These are phyloP conservation scores for Orestias chungarensis DNA, from an alignment of 2,797 vertebrate genomes.

Conservation along the genomic window DNA sequence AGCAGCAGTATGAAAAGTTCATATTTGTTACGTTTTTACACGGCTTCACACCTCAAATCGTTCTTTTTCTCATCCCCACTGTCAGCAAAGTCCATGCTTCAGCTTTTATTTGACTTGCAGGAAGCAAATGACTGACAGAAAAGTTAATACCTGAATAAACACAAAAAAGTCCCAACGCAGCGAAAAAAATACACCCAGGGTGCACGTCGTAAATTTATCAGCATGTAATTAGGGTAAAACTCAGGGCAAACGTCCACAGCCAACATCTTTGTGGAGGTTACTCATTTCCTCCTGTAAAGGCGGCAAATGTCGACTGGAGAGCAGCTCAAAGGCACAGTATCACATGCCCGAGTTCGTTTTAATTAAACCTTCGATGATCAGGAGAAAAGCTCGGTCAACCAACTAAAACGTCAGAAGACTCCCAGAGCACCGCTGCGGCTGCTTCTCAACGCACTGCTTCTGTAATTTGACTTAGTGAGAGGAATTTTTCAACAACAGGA, in stretches of 20 bases:
- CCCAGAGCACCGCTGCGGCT: constrained; percentile 30
- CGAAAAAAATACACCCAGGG: constrained; percentile 30
- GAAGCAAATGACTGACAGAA: constrained; percentile 54
- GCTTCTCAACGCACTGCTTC: constrained; percentile 28
- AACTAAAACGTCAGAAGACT: constrained; percentile 32
- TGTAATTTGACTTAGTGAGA: constrained; percentile 45
- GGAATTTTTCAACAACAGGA: constrained; percentile 31
- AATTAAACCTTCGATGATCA: constrained; percentile 68
- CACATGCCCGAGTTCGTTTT: constrained; percentile 63
- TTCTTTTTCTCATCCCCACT: constrained; percentile 41
- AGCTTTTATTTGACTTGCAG: constrained; percentile 46
- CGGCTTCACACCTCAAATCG: constrained; percentile 32
- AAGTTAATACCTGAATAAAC: constrained; percentile 59
- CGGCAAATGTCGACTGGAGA: constrained; percentile 51
- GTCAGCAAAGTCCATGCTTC: constrained; percentile 47
- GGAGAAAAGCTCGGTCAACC: constrained; percentile 28
- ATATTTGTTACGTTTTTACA: constrained; percentile 25
- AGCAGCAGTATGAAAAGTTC: constrained; percentile 37
- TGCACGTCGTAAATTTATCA: constrained; percentile 76
- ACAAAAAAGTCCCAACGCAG: constrained; percentile 58
- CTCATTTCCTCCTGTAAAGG: constrained; percentile 62
- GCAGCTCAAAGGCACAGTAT: constrained; percentile 55
- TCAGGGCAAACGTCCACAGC: constrained; percentile 43
- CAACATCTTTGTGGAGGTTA: constrained; percentile 38
- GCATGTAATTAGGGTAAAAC: constrained; percentile 73